Percentiles rank a stretch among this genome's conserved stretches.
phyloP scores from a whole-genome alignment of 2,797 vertebrate species.

The Melanotaenia boesemani region DNA sequence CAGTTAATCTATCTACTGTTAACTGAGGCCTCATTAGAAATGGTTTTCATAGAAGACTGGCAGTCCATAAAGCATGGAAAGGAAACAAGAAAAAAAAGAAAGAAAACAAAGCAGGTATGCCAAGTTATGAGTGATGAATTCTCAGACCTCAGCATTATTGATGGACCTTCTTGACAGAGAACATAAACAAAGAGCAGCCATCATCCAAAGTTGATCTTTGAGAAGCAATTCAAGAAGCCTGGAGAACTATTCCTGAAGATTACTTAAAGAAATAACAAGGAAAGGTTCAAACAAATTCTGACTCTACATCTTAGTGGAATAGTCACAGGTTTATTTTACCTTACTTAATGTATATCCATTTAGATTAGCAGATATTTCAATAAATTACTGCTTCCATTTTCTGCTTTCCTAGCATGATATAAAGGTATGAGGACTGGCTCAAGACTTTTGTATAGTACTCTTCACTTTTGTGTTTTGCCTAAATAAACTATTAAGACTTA shows the following conservation, averaged over 20 bases:
- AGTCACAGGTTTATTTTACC: neutral
- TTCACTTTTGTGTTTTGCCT: neutral
- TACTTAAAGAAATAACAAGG: no score
- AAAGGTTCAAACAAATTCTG: neutral
- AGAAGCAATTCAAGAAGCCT: no score
- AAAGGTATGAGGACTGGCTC: neutral
- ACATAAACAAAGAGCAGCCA: no score
- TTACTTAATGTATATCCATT: neutral
- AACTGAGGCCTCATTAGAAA: neutral
- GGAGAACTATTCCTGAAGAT: no score
- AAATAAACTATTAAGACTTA: neutral
- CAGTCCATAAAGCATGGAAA: no score
- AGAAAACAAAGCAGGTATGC: no score
- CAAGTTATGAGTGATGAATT: no score
- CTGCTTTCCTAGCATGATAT: neutral
- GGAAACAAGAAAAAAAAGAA: no score
- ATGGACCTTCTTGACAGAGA: no score
- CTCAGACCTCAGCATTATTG: neutral
- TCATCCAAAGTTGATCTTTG: no score
- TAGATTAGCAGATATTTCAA: neutral
- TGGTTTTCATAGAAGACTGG: no score
- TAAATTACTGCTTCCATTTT: neutral
- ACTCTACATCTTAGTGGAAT: neutral
- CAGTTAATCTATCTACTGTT: neutral
- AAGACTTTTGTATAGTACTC: neutral